Evolutionary conservation across 2,888 invertebrate species (phyloP), one percentile per base, ranked within the genome.

Genomic region (Cybosia mesomella): DNA sequence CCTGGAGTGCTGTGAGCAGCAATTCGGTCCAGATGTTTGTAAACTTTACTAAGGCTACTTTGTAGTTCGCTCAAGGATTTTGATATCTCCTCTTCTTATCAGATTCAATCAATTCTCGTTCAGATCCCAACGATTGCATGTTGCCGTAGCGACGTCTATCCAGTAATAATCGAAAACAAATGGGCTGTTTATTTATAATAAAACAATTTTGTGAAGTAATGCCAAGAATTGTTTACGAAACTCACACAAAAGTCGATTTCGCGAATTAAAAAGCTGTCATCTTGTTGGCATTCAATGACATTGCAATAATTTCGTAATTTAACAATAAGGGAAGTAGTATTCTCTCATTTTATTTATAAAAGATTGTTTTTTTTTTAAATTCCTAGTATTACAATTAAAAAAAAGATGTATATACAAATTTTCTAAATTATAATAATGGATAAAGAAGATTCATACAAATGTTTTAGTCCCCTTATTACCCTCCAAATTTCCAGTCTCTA

Each of bases 21-120:
- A 62, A 43, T 58, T 11, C 18, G 1, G 66, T 60, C 70, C 74
- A 80, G 66, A 70, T 83, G 83, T 79, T 78, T 67, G 72, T 67
- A 74, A 75, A 74, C 69, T 68, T 58, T 15, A 39, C 43, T 67
- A 64, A 68, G 53, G 49, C 36, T 62, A 55, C 18, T 49, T 18
- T 2, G 5, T n/a, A 2, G 8, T 2, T 4, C 43, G 21, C 49
- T 78, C 79, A 83, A 83, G 77, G 80, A 75, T 70, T 15, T 49
- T 73, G 79, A 75, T 83, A 80, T n/a, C 28, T 32, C 1, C 8
- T 15, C 58, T 43, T 55, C 64, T 67, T 83, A 83, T 82, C 79
- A 82, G 63, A 67, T 62, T 71, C 65, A 74, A 70, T 71, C 66
- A 11, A 66, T 60, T 66, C 21, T 57, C 57, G 21, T 66, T 69